phyloP scores from a whole-genome alignment of 1,140 invertebrate genomes.

The Chlorops oryzae region DNA sequence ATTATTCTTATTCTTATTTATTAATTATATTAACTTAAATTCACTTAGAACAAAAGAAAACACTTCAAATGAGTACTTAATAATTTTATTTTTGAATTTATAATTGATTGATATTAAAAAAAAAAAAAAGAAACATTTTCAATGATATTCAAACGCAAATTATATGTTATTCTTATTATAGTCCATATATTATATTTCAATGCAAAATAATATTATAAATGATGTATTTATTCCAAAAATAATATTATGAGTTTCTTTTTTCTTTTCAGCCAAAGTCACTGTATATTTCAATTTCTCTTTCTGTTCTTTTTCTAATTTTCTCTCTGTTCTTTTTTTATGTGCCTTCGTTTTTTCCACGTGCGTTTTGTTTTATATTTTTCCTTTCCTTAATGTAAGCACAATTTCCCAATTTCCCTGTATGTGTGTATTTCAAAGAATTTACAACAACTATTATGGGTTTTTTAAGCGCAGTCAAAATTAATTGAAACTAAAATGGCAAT shows the following conservation, averaged over 20 bases:
- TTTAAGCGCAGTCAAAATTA: no score
- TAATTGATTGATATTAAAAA: no score
- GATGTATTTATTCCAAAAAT: background rate
- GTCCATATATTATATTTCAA: background rate
- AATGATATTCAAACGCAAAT: background rate
- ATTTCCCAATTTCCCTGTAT: slow-evolving; percentile 10
- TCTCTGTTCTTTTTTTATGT: no score
- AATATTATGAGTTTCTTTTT: background rate
- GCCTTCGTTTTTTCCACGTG: background rate
- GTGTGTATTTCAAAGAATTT: no score
- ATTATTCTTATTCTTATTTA: background rate
- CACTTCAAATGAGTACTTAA: no score
- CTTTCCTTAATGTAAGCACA: slow-evolving; percentile 8
- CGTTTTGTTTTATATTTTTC: no score
- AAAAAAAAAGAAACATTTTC: slow-evolving; percentile 5
- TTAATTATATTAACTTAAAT: slow-evolving; percentile 2
- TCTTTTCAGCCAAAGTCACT: slow-evolving; percentile 6
- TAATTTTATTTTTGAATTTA: no score
- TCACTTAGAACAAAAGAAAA: no score
- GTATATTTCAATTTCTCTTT: no score
- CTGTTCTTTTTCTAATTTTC: no score
- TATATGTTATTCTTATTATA: slow-evolving; percentile 4
- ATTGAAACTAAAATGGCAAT: no score
- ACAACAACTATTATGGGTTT: no score
- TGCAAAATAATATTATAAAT: background rate